These are phyloP conservation scores for Embiotoca jacksoni DNA, from an alignment of 2,113 vertebrate species.

Conservation along the genomic window DNA sequence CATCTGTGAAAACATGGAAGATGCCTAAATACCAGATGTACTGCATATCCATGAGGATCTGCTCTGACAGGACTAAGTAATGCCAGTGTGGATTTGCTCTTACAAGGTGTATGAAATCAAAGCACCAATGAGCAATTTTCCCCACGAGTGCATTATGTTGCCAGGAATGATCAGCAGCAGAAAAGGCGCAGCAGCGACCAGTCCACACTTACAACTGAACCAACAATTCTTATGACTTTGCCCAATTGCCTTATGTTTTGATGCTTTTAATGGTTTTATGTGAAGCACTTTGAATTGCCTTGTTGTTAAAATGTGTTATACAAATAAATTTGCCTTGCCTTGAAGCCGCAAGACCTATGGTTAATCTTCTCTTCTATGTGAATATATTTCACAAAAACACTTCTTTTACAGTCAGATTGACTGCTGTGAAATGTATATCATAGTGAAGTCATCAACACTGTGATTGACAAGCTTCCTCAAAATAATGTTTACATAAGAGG, in stretches of 20 bases:
- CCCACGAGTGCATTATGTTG: slow-evolving; percentile 20
- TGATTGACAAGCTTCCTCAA: neutral
- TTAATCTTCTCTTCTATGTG: neutral
- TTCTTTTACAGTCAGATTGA: neutral
- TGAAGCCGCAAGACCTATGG: neutral
- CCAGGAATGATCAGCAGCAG: slow-evolving; percentile 28
- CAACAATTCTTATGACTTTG: neutral
- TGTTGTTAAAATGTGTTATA: no score
- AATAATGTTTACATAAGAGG: neutral
- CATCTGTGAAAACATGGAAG: neutral
- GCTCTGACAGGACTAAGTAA: slow-evolving; percentile 11
- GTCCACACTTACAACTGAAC: neutral
- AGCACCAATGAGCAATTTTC: slow-evolving; percentile 33
- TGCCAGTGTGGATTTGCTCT: slow-evolving; percentile 9
- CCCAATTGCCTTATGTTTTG: neutral
- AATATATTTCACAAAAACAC: neutral
- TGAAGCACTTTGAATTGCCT: no score
- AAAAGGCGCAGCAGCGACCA: neutral
- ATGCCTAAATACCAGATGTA: slow-evolving; percentile 1
- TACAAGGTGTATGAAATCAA: slow-evolving; percentile 17
- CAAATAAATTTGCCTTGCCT: no score
- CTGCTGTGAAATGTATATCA: neutral
- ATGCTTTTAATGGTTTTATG: no score
- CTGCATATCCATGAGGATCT: slow-evolving; percentile 6
- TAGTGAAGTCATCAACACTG: neutral